A percentile compares a stretch with the other conserved stretches of the same genome.
Evolutionary conservation across 1,140 invertebrate genomes (phyloP).

Genomic region (Prorops nasuta): DNA sequence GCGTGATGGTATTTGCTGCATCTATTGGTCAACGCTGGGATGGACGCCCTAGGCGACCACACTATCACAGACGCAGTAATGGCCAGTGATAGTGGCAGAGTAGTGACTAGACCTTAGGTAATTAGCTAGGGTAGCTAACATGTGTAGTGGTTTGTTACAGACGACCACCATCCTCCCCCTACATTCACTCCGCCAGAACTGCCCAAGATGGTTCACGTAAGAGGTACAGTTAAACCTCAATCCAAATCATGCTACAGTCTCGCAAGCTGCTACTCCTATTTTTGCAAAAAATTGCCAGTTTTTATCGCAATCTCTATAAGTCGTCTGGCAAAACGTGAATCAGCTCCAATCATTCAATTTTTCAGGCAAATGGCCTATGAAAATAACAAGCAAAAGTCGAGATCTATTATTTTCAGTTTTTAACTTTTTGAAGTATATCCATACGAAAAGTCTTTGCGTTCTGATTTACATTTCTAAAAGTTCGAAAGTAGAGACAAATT

Average conservation of each 20-base stretch:
- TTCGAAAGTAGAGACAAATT: no score
- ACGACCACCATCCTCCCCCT: constrained; percentile 90
- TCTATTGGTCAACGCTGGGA: constrained; percentile 13
- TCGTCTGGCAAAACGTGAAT: no score
- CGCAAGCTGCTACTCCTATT: constrained; percentile 35
- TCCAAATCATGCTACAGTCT: constrained; percentile 51
- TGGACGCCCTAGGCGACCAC: constrained; percentile 10
- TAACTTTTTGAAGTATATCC: no score
- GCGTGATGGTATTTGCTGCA: not conserved
- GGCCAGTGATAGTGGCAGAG: constrained; percentile 18
- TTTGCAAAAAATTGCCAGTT: no score
- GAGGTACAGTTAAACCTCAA: constrained; percentile 72
- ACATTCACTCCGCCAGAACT: constrained; percentile 95
- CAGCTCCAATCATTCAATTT: no score
- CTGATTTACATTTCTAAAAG: no score
- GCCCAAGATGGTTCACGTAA: constrained; percentile 93
- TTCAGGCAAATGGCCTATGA: no score
- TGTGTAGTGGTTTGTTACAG: constrained; percentile 79
- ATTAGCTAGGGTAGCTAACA: constrained; percentile 56
- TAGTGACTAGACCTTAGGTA: constrained; percentile 40
- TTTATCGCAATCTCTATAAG: no score
- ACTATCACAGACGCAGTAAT: constrained; percentile 17
- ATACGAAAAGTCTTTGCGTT: no score
- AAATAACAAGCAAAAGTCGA: no score
- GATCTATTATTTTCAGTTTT: no score